Conservation (phyloP, 37 sponge, comb jelly and placozoan genomes). For the Cladorhizidae sp. region DNA sequence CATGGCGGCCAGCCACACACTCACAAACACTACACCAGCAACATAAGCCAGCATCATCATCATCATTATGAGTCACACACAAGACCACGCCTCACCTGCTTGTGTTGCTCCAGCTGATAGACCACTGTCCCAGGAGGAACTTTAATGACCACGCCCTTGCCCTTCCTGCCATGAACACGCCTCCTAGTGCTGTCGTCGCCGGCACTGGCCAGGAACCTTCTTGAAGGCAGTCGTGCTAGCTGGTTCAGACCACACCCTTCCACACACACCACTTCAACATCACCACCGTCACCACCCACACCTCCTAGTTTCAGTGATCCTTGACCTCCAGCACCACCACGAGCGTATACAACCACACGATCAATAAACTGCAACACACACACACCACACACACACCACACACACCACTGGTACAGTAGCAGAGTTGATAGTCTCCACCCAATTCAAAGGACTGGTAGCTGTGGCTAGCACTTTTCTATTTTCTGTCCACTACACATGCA, state of each 20-base stretch:
- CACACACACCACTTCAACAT: slow-evolving; percentile 26
- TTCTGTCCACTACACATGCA: too few relatives aligned
- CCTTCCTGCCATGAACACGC: slow-evolving; percentile 9
- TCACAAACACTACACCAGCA: too few relatives aligned
- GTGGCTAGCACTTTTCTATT: too few relatives aligned
- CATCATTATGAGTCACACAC: too few relatives aligned
- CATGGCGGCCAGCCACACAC: too few relatives aligned
- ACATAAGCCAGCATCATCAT: too few relatives aligned
- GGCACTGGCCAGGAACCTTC: slow-evolving; percentile 29
- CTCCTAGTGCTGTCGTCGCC: slow-evolving; percentile 20
- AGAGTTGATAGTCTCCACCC: too few relatives aligned
- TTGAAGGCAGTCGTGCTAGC: slow-evolving; percentile 12
- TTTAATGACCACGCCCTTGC: slow-evolving; percentile 18
- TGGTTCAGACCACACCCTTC: background rate
- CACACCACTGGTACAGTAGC: too few relatives aligned
- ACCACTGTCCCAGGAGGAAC: slow-evolving; percentile 74
- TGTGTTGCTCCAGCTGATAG: too few relatives aligned
- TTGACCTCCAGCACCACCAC: slow-evolving; percentile 74
- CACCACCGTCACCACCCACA: slow-evolving; percentile 60
- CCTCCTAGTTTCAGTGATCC: slow-evolving; percentile 44
- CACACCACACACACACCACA: too few relatives aligned
- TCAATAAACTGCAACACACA: slow-evolving; percentile 42
- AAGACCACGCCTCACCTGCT: too few relatives aligned
- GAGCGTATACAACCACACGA: slow-evolving; percentile 41
- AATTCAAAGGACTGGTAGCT: too few relatives aligned